Conservation (phyloP, 2,888 invertebrate genomes). For the Sarcophaga caerulescens region DNA sequence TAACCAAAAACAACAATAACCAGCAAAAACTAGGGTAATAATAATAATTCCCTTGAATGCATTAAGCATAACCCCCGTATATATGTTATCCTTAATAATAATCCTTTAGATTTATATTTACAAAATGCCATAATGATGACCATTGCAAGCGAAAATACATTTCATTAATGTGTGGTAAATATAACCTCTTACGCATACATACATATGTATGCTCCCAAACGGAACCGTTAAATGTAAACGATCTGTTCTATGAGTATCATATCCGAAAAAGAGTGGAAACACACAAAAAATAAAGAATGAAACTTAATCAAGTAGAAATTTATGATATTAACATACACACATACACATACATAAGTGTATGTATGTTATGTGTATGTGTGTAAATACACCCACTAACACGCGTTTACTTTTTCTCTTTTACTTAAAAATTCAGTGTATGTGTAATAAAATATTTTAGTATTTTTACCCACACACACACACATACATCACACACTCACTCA, state of each 20-base stretch:
- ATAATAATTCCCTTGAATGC: too few species aligned
- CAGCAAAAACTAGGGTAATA: too few species aligned
- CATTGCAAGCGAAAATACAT: background rate
- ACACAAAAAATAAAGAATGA: background rate
- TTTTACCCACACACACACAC: background rate
- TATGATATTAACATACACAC: background rate
- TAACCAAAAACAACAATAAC: background rate
- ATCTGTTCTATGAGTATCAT: background rate
- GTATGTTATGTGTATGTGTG: background rate
- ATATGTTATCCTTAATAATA: background rate
- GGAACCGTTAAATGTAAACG: too few species aligned
- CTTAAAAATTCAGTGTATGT: conserved; percentile 36
- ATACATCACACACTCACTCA: too few species aligned
- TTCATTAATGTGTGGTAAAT: background rate
- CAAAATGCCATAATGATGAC: background rate
- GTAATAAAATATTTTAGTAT: conserved; percentile 23
- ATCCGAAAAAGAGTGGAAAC: background rate
- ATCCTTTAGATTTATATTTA: background rate
- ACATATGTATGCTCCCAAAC: too few species aligned
- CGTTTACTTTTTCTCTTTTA: background rate
- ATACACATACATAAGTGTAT: background rate
- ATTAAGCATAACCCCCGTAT: background rate
- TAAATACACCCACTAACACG: background rate
- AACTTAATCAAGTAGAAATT: conserved; percentile 13
- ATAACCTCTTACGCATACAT: background rate